Base-by-base conservation (phyloP, 2,888 invertebrate genomes). In the Sinotaia quadrata region DNA sequence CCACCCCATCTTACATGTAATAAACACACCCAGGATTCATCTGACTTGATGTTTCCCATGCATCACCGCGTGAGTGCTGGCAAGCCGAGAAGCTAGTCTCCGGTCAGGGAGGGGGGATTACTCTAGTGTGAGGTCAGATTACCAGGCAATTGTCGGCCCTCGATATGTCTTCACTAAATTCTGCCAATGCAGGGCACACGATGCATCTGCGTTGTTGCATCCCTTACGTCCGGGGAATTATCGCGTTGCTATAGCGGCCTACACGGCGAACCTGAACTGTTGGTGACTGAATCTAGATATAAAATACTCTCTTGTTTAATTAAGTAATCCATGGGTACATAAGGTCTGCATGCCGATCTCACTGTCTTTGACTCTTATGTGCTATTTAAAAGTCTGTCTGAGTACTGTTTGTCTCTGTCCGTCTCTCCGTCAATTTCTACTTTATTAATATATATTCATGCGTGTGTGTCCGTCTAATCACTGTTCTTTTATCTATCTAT, bases 151-250 rank as follows among this genome's bases (percentile, higher is more conserved):
- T 63, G 63, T 63, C 63, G 54, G 63, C 63, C 63, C 52, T 34
- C 63, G 63, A 63, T 63, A 63, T 63, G 63, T 63, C 63, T 63
- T 63, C 63, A 63, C 63, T 63, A 63, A 41, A 54, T 63, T 52
- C 63, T 31, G 52, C 37, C 37, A 29, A 12, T 47, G 60, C 60
- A 44, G n/a, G 47, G 21, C 47, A 7, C 47, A 18, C 12, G 24
- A 7, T 47, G 47, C 7, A 47, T 18, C 47, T 24, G 24, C 47
- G 21, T 47, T 47, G 47, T 47, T 47, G 47, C 12, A 21, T n/a
- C 47, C 7, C 47, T 24, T 2, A 47, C 18, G 47, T 47, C 47
- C 47, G 47, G 47, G 47, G 47, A 47, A n/a, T n/a, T 8, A 47
- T 47, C 47, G 47, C 1, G 12, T 47, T 8, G 15, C 18, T 24